Conservation (phyloP, 2,888 invertebrate species). For the Macrophya annulata region DNA sequence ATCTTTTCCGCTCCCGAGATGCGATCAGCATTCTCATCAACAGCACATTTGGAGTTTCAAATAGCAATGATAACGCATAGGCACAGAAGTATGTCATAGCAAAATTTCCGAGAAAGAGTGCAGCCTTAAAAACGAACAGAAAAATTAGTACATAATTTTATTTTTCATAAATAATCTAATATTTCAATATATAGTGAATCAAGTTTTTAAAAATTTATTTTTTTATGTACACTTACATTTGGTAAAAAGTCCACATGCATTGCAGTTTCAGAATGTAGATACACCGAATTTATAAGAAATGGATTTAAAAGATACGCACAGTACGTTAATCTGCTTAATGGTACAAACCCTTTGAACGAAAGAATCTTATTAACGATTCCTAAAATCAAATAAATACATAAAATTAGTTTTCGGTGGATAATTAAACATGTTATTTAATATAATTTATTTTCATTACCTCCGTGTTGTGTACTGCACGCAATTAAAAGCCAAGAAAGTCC, state of each 20-base stretch:
- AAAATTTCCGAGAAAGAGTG: conserved; percentile 71
- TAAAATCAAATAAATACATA: conserved; percentile 67
- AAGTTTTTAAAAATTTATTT: not conserved
- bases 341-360: conserved; percentile 72
- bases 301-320: conserved; percentile 84
- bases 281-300: conserved; percentile 80
- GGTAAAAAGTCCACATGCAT: conserved; percentile 73
- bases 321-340: conserved; percentile 82
- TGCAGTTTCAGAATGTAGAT: conserved; percentile 72
- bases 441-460: conserved; percentile 72
- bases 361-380: conserved; percentile 79
- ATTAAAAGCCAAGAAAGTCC: conserved; percentile 82
- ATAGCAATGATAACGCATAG: conserved; percentile 73
- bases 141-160: conserved; percentile 40
- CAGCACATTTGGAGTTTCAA: conserved; percentile 78
- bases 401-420: conserved; percentile 1
- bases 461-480: conserved; percentile 82
- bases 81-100: conserved; percentile 74
- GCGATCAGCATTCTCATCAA: conserved; percentile 72
- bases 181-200: not conserved
- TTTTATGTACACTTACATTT: conserved; percentile 72
- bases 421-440: not conserved
- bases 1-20: conserved; percentile 61
- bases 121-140: conserved; percentile 67
- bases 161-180: conserved; percentile 21